Percentiles rank a stretch among this genome's conserved stretches.
Evolutionary conservation across 2,797 vertebrate species (phyloP).

Genomic region (Eupleurogrammus muticus): DNA sequence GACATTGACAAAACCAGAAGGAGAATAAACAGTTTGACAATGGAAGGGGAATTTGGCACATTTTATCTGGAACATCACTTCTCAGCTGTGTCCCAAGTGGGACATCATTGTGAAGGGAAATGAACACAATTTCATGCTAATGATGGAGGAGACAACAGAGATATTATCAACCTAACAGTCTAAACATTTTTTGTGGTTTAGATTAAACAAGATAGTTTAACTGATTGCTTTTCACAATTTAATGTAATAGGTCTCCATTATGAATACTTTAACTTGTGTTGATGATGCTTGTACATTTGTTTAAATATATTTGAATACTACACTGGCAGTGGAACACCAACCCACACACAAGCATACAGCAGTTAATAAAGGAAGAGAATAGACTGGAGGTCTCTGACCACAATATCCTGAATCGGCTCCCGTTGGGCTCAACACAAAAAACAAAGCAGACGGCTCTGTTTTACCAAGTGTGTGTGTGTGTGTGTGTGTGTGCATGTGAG

Average conservation of each 20-base stretch:
- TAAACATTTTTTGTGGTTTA: too few relatives aligned
- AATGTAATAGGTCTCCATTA: not conserved
- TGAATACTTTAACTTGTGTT: not conserved
- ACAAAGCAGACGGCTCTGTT: constrained; percentile 29
- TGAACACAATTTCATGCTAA: too few relatives aligned
- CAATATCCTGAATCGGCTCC: constrained; percentile 80
- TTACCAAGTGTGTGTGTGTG: not conserved
- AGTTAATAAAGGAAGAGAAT: constrained; percentile 80
- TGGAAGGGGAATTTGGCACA: too few relatives aligned
- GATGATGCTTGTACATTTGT: not conserved
- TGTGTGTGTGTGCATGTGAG: constrained; percentile 4
- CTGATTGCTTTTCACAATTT: not conserved
- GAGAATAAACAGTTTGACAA: too few relatives aligned
- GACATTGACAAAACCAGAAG: too few relatives aligned
- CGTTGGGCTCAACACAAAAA: constrained; percentile 50
- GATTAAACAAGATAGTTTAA: not conserved
- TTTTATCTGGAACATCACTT: too few relatives aligned
- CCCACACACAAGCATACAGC: constrained; percentile 20
- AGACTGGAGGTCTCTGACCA: constrained; percentile 77
- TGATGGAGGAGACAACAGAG: too few relatives aligned
- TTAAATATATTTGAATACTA: not conserved
- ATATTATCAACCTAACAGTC: too few relatives aligned
- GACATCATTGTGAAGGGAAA: too few relatives aligned
- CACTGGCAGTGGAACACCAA: not conserved
- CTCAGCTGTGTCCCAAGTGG: too few relatives aligned